phyloP scores from a whole-genome alignment of 2,797 vertebrate species.

The Anniella stebbinsi region DNA sequence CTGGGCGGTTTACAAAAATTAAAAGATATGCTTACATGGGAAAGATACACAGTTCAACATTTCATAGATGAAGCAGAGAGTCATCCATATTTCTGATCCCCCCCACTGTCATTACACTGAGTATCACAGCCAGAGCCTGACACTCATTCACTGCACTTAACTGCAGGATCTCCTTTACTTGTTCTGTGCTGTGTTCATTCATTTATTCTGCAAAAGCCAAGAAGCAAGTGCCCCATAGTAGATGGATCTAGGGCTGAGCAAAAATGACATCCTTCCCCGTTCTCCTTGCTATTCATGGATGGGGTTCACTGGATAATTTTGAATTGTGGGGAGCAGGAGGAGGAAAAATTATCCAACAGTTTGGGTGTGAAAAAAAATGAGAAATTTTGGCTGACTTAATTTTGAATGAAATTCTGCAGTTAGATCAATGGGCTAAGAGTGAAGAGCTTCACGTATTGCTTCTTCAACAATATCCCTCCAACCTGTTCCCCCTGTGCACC shows the following conservation, averaged over 20 bases:
- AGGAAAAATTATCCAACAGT: neutral
- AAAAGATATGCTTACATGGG: neutral
- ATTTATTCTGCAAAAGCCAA: neutral
- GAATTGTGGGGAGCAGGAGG: neutral
- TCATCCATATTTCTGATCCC: neutral
- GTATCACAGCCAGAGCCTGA: neutral
- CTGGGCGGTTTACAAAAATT: too few species aligned
- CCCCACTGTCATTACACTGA: neutral
- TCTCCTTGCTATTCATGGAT: conserved; percentile 1
- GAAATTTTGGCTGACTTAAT: neutral
- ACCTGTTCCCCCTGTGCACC: neutral
- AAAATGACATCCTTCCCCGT: neutral
- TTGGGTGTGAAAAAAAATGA: neutral
- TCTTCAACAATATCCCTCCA: neutral
- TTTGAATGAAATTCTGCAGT: neutral
- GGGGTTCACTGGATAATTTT: neutral
- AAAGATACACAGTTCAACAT: neutral
- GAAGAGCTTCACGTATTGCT: neutral
- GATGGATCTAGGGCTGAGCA: neutral
- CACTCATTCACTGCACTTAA: neutral
- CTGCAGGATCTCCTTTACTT: neutral
- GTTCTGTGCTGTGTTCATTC: neutral
- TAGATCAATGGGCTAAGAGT: neutral
- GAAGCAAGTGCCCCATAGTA: too few species aligned
- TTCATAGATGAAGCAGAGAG: neutral